Evolutionary conservation across 2,888 invertebrate species (phyloP), one percentile per base, ranked within the genome.

Genomic region (Spatulosminthurus flaviceps): DNA sequence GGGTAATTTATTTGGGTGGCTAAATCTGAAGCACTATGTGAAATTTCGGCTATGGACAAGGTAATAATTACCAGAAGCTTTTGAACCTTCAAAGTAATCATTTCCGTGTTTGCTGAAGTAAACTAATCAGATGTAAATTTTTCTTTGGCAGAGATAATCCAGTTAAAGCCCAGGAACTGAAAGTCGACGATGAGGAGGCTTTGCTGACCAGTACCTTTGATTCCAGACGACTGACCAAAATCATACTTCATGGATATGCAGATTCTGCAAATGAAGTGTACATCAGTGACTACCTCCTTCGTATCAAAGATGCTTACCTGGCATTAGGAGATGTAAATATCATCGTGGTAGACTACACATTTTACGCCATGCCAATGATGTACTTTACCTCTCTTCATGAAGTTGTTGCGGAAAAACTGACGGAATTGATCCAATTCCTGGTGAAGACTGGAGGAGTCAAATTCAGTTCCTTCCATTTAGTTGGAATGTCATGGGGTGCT

Each of bases 11-110:
- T 83, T 84, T 64, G 79, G 73, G 28, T 84, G 82, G 82, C 34
- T 84, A 13, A 84, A 83, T 80, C 76, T 83, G 78, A 81, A 82
- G 77, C 81, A 81, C 79, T 82, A 83, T 61, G 77, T 84, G 7
- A 81, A 79, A 70, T 84, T 82, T 64, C 83, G 82, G 26, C 43
- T 84, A 0, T 84, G 84, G 84, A 83, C 83, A 34, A 80, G 84
- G 81, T 82, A 80, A 28, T 41, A 22, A 21, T 42, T 21, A 29
- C 42, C 7, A 22, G 24, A 24, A 9, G 16, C 16, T 60, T 60
- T 64, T 64, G 11, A 26, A 64, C 2, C n/a, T 64, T 64, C n/a
- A 51, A 41, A 41, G n/a, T 51, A 51, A 51, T 16, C 51, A 9
- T 11, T 51, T 51, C n/a, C n/a, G 11, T 22, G 11, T 22, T 64